phyloP scores from a whole-genome alignment of 2,797 vertebrate species.

The Pseudomugil gertrudae region DNA sequence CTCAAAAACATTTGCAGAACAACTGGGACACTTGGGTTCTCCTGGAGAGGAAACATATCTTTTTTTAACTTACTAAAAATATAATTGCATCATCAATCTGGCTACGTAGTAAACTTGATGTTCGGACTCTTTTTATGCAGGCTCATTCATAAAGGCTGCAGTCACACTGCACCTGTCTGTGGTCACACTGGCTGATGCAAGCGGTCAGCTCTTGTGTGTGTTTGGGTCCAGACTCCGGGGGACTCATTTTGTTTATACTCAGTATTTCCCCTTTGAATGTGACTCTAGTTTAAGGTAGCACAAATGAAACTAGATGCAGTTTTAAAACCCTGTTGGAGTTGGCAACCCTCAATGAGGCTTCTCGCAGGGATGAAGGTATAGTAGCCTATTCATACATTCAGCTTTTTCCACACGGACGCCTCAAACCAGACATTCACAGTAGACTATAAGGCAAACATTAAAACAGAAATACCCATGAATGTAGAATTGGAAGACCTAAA shows the following conservation, averaged over 20 bases:
- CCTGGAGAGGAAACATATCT: constrained; percentile 38
- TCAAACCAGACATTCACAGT: constrained; percentile 54
- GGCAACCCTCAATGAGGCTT: constrained; percentile 54
- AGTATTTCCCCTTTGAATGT: constrained; percentile 45
- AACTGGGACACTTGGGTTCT: constrained; percentile 42
- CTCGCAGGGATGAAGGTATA: constrained; percentile 52
- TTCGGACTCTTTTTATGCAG: constrained; percentile 50
- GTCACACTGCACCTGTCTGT: constrained; percentile 71
- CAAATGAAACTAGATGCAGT: constrained; percentile 46
- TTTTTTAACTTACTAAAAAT: constrained; percentile 58
- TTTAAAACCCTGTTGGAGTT: constrained; percentile 54
- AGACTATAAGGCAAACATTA: constrained; percentile 64
- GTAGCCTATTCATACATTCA: constrained; percentile 54
- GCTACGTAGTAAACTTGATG: constrained; percentile 36
- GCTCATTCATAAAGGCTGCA: constrained; percentile 58
- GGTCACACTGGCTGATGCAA: constrained; percentile 53
- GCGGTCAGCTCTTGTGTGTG: constrained; percentile 48
- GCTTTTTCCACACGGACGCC: constrained; percentile 45
- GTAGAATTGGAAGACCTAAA: constrained; percentile 31
- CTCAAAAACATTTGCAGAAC: constrained; percentile 21
- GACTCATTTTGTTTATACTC: constrained; percentile 42
- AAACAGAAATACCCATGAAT: constrained; percentile 59
- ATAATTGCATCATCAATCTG: constrained; percentile 62
- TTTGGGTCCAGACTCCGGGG: constrained; percentile 5
- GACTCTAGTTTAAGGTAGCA: constrained; percentile 42